A percentile compares a stretch with the other conserved stretches of the same genome.
These are phyloP conservation scores for Chromis chromis DNA, from an alignment of 2,797 vertebrate genomes.

Conservation along the genomic window DNA sequence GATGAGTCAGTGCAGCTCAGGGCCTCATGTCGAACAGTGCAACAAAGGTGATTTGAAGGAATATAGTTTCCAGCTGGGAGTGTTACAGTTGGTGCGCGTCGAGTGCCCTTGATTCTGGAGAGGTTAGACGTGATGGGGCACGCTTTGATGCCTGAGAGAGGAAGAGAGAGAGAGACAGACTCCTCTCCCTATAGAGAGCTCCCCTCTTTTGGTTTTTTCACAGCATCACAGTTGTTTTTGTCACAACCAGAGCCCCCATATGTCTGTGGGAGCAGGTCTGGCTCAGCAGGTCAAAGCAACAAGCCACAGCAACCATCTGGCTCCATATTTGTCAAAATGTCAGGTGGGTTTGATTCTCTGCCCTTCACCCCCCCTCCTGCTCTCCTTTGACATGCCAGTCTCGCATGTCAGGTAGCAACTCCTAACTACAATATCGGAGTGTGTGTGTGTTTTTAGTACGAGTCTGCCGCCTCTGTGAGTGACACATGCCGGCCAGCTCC, in stretches of 20 bases:
- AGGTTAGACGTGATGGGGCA: slow-evolving; percentile 53
- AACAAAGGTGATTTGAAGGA: slow-evolving; percentile 37
- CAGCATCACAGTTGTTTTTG: slow-evolving; percentile 64
- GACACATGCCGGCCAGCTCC: slow-evolving; percentile 61
- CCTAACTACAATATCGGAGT: slow-evolving; percentile 10
- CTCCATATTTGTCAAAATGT: slow-evolving; percentile 66
- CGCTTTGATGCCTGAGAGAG: slow-evolving; percentile 33
- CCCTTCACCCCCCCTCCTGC: slow-evolving; percentile 56
- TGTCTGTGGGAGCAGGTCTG: slow-evolving; percentile 54
- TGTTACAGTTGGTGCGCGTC: slow-evolving; percentile 39
- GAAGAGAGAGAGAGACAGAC: slow-evolving; percentile 1
- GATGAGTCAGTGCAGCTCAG: slow-evolving; percentile 9
- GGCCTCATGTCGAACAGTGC: slow-evolving; percentile 25
- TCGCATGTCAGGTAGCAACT: slow-evolving; percentile 34
- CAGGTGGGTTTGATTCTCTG: slow-evolving; percentile 67
- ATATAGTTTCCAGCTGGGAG: slow-evolving; percentile 33
- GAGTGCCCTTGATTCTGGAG: slow-evolving; percentile 60
- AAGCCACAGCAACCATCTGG: slow-evolving; percentile 69
- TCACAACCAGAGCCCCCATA: slow-evolving; percentile 54
- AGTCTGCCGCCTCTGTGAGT: slow-evolving; percentile 52
- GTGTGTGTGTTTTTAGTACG: slow-evolving; percentile 13
- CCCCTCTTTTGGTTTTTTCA: slow-evolving; percentile 44
- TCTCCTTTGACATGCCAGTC: slow-evolving; percentile 26
- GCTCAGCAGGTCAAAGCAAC: slow-evolving; percentile 65
- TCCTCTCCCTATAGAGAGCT: slow-evolving; percentile 34